A percentile compares a stretch with the other conserved stretches of the same genome.
Evolutionary conservation across 2,888 invertebrate genomes (phyloP).

Genomic region (Patella depressa): DNA sequence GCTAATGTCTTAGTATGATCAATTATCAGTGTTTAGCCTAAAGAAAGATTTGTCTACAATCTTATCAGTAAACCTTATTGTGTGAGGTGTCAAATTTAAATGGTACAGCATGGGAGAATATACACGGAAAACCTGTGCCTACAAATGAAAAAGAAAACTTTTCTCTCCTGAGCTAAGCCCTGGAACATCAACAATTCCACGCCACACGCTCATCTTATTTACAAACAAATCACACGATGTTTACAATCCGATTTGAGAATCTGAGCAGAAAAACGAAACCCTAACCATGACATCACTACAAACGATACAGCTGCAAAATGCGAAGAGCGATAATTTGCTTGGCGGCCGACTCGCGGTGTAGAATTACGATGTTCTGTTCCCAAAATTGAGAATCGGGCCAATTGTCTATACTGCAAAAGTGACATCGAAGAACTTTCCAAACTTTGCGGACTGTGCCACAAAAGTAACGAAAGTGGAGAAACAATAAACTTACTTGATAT

Average conservation of each 20-base stretch:
- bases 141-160: neutral
- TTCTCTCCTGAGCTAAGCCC: neutral
- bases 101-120: neutral
- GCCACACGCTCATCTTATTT: constrained; percentile 5
- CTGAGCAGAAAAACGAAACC: neutral
- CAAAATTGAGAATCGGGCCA: neutral
- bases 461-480: neutral
- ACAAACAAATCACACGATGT: constrained; percentile 6
- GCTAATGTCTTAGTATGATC: neutral
- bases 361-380: constrained; percentile 6
- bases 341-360: neutral
- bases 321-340: constrained; percentile 1
- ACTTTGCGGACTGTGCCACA: constrained; percentile 26
- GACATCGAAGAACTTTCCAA: constrained; percentile 32
- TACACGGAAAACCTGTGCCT: neutral
- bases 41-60: constrained; percentile 5
- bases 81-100: constrained; percentile 10
- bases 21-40: constrained; percentile 9
- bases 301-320: constrained; percentile 2
- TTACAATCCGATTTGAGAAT: constrained; percentile 4
- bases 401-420: constrained; percentile 15
- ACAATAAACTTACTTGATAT: constrained; percentile 14
- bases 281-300: constrained; percentile 5
- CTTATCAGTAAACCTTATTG: neutral
- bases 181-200: constrained; percentile 3